Percentiles rank a stretch among this genome's conserved stretches.
Conservation (phyloP, 2,113 vertebrate species). For the Cebus imitator region DNA sequence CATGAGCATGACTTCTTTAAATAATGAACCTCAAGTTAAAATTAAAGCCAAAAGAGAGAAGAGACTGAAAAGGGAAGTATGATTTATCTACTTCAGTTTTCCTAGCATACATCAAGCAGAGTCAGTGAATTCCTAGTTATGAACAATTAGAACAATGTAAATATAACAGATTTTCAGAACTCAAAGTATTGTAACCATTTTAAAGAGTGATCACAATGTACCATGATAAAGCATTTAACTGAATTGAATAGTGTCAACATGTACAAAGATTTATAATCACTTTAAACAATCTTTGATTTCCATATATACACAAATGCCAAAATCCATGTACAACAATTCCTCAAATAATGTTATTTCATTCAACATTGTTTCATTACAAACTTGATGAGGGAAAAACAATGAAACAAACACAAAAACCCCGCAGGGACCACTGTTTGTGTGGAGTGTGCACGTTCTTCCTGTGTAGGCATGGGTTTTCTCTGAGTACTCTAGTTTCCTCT, state of each 20-base stretch:
- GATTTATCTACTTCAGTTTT: neutral
- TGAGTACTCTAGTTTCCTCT: neutral
- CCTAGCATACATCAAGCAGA: neutral
- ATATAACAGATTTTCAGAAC: neutral
- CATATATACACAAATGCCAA: neutral
- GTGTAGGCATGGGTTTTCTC: neutral
- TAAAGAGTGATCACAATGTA: neutral
- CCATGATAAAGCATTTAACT: neutral
- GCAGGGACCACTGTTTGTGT: neutral
- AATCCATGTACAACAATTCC: neutral
- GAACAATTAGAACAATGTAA: neutral
- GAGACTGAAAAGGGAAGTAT: neutral
- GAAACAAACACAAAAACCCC: too few species aligned
- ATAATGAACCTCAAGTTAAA: neutral
- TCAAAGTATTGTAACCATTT: neutral
- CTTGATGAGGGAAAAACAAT: neutral
- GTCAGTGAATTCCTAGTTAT: neutral
- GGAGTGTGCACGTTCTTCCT: neutral
- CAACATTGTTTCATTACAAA: neutral
- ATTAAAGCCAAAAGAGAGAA: neutral
- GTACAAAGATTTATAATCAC: neutral
- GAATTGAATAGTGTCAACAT: neutral
- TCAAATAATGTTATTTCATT: neutral
- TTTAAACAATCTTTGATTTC: conserved; percentile 24
- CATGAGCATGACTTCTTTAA: neutral